A percentile compares a stretch with the other conserved stretches of the same genome.
phyloP scores from a whole-genome alignment of 1,140 invertebrate genomes.

The Cephus cinctus region DNA sequence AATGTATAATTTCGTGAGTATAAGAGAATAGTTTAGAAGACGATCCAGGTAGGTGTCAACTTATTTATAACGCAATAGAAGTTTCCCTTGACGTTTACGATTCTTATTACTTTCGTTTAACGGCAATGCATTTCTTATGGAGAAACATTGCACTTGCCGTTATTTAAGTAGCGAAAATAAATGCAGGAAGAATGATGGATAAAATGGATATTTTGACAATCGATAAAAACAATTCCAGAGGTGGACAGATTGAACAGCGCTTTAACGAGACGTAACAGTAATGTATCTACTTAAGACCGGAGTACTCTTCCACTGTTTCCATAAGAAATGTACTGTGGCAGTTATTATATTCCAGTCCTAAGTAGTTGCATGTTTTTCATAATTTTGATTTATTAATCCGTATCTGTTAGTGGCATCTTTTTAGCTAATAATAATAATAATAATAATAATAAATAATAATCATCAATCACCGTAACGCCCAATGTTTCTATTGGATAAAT shows the following conservation, averaged over 20 bases:
- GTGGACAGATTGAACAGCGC: slow-evolving; percentile 32
- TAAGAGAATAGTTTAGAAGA: slow-evolving; percentile 23
- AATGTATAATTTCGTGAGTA: slow-evolving; percentile 9
- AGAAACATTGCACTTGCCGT: slow-evolving; percentile 40
- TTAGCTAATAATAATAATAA: slow-evolving; percentile 14
- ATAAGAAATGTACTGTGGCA: slow-evolving; percentile 52
- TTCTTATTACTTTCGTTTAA: slow-evolving; percentile 21
- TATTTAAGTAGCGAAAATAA: slow-evolving; percentile 12
- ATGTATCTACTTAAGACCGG: slow-evolving; percentile 51
- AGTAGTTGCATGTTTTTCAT: slow-evolving; percentile 51
- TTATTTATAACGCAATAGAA: slow-evolving; percentile 36
- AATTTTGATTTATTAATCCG: no score
- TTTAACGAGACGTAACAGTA: slow-evolving; percentile 18
- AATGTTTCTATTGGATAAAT: no score
- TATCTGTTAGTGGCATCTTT: no score
- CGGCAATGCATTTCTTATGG: slow-evolving; percentile 55
- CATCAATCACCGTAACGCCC: no score
- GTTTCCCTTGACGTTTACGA: slow-evolving; percentile 12
- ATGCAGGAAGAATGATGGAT: not conserved
- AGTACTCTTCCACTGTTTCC: slow-evolving; percentile 28
- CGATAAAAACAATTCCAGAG: slow-evolving; percentile 41
- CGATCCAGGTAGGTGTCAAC: slow-evolving; percentile 45
- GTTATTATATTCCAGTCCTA: slow-evolving; percentile 45
- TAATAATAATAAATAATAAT: slow-evolving; percentile 10
- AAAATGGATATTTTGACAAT: slow-evolving; percentile 7